phyloP scores from a whole-genome alignment of 2,113 vertebrate species.

The Ibidorhyncha struthersii region DNA sequence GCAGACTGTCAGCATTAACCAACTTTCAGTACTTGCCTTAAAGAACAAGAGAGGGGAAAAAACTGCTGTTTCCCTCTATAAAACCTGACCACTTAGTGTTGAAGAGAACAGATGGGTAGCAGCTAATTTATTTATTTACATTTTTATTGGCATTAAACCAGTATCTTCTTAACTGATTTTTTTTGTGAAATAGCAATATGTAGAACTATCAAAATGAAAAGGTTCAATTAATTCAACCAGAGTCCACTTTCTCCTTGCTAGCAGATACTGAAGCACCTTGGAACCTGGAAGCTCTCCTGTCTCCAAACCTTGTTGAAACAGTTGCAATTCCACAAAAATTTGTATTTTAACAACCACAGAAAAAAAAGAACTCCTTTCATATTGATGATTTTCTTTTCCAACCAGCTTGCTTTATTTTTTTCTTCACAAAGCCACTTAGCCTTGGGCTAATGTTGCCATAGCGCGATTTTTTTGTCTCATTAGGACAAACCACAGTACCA shows the following conservation, averaged over 20 bases:
- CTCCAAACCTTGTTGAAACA: neutral
- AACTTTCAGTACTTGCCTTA: neutral
- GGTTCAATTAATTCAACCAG: neutral
- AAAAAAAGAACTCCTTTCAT: neutral
- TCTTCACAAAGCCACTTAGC: neutral
- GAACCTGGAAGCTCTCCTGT: neutral
- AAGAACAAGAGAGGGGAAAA: neutral
- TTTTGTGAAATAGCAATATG: neutral
- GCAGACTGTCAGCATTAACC: conserved; percentile 11
- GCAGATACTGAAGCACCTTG: rapidly evolving
- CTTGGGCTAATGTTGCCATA: neutral
- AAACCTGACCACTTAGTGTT: neutral
- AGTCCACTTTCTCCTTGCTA: rapidly evolving
- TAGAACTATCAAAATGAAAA: neutral
- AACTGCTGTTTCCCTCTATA: neutral
- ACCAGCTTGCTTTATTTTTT: neutral
- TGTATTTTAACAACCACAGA: neutral
- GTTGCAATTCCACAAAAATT: neutral
- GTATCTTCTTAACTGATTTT: neutral
- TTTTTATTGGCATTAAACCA: neutral
- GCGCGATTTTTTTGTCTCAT: neutral
- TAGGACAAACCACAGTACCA: neutral
- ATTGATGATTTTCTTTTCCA: neutral
- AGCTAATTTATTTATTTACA: neutral
- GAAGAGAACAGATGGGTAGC: neutral